These are phyloP conservation scores for Phymatocera aterrima DNA, from an alignment of 2,888 invertebrate species.

Conservation along the genomic window DNA sequence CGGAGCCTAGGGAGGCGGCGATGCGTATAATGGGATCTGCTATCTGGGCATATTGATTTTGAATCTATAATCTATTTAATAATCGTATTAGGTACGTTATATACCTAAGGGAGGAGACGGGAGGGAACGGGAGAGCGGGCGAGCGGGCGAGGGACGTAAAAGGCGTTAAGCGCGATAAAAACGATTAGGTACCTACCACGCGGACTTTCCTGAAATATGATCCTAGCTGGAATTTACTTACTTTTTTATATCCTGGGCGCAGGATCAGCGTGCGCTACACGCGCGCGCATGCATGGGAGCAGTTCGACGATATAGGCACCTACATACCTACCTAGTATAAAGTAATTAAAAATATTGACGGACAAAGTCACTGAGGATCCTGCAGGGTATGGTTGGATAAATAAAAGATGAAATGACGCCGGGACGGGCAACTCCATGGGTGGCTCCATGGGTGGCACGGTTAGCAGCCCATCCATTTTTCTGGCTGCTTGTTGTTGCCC, in stretches of 20 bases:
- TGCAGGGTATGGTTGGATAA: constrained; percentile 49
- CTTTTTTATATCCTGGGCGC: not conserved
- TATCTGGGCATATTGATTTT: constrained; percentile 56
- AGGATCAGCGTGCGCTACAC: not conserved
- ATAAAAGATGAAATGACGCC: constrained; percentile 65
- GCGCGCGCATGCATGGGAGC: not conserved
- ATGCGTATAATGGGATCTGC: constrained; percentile 54
- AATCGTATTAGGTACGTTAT: constrained; percentile 40
- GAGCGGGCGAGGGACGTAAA: not conserved
- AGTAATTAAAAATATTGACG: constrained; percentile 37
- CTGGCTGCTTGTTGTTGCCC: constrained; percentile 73
- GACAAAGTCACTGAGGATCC: not conserved
- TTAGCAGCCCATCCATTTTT: constrained; percentile 75
- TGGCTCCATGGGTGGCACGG: constrained; percentile 73
- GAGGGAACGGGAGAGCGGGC: not conserved
- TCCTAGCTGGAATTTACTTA: not conserved
- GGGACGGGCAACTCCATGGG: constrained; percentile 67
- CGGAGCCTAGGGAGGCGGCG: constrained; percentile 43
- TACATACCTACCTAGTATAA: too few species aligned
- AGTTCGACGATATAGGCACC: not conserved
- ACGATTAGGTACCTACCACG: too few species aligned
- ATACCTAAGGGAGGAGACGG: not conserved
- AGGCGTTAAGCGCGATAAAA: constrained; percentile 5
- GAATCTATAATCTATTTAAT: constrained; percentile 57
- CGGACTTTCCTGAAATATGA: not conserved